Evolutionary conservation across 2,797 vertebrate species (phyloP).

Genomic region (Coreius guichenoti): DNA sequence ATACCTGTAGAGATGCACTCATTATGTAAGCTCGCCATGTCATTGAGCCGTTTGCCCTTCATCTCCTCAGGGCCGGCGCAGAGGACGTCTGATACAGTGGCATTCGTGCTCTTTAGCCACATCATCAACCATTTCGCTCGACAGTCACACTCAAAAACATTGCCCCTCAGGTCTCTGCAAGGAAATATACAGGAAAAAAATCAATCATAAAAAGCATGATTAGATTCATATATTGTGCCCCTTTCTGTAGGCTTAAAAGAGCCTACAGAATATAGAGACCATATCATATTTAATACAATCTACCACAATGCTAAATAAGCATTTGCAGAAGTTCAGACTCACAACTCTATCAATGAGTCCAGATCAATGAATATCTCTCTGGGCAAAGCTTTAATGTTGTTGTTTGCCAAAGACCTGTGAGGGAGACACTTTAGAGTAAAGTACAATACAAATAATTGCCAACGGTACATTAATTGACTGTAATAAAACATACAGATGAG

Average conservation of each 20-base stretch:
- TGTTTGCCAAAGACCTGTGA: slow-evolving; percentile 94
- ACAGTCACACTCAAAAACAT: slow-evolving; percentile 97
- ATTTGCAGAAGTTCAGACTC: slow-evolving; percentile 72
- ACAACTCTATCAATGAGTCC: slow-evolving; percentile 98
- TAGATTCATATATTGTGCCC: neutral
- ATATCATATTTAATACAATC: neutral
- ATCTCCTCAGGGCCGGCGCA: slow-evolving; percentile 92
- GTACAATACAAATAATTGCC: slow-evolving; percentile 35
- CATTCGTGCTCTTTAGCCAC: slow-evolving; percentile 98
- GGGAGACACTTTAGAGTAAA: slow-evolving; percentile 1
- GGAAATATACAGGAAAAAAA: neutral
- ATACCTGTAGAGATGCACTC: slow-evolving; percentile 94
- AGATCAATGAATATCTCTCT: slow-evolving; percentile 93
- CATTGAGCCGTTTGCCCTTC: slow-evolving; percentile 94
- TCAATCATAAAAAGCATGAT: neutral
- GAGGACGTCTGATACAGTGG: slow-evolving; percentile 93
- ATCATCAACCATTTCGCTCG: slow-evolving; percentile 96
- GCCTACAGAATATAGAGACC: too few relatives aligned
- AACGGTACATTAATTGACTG: slow-evolving; percentile 26
- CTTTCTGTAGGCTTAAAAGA: neutral
- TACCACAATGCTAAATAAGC: slow-evolving; percentile 16
- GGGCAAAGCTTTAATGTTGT: slow-evolving; percentile 92
- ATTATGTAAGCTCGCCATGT: slow-evolving; percentile 90
- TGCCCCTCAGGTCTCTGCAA: slow-evolving; percentile 93
- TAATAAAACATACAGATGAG: slow-evolving; percentile 90